Evolutionary conservation across 2,113 vertebrate genomes (phyloP), one percentile per base, ranked within the genome.

Genomic region (Menura novaehollandiae): DNA sequence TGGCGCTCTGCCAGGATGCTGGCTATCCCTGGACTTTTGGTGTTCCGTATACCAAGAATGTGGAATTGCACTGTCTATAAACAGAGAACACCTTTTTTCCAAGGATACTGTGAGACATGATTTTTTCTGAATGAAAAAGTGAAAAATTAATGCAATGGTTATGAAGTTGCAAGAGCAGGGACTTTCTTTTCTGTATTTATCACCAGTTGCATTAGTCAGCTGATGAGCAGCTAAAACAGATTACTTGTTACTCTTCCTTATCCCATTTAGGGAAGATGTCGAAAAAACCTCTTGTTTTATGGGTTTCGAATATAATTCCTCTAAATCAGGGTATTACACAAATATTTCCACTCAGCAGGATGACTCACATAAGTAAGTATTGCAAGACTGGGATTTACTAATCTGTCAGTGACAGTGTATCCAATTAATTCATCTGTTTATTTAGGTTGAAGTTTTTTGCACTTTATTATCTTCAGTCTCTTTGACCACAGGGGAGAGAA

Each of bases 1-100:
- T 97, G 98, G 97, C 95, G 0, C 41, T 16, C 75, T 80, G 98
- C 98, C 97, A 97, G 95, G 84, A 88, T 28, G 86, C 86, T 95
- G 97, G 95, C 15, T 94, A 90, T 94, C 96, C 94, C 91, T 17
- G 88, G 89, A 95, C 53, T 26, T 86, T 88, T 91, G 69, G 84
- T 85, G 89, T 92, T 97, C 96, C 91, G 71, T 79, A 86, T 26
- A 91, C 85, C 91, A 95, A 82, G 96, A 97, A 96, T 86, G 90
- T 94, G 89, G 77, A 96, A 81, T 72, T 71, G 76, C 33, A 24
- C 84, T 95, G 91, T 87, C 78, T 94, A 85, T 94, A 94, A 97
- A 97, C 91, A 94, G 87, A 75, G 49, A 53, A 63, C 26, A 73
- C n/a, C 93, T 91, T 94, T 95, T 83, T 67, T 49, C 39, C 52